Evolutionary conservation across 2,888 invertebrate genomes (phyloP).

Genomic region (Rhyacophila evoluta): DNA sequence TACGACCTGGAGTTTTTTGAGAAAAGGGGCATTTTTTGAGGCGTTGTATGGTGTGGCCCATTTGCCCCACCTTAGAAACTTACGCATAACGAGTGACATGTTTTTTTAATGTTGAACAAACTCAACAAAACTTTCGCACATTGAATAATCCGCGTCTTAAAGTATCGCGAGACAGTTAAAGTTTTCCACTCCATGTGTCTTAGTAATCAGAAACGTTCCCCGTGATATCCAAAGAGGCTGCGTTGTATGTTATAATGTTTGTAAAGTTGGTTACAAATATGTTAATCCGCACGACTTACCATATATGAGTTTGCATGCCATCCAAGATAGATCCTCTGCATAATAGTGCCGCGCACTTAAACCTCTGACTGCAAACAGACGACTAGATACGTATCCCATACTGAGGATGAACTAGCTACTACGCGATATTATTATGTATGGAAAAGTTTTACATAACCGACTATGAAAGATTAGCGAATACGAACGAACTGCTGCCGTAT

Average conservation of each 20-base stretch:
- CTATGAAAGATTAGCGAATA: background rate
- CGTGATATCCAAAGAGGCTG: background rate
- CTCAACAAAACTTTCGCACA: too few relatives aligned
- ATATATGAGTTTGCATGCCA: background rate
- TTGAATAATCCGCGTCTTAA: too few relatives aligned
- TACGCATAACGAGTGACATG: too few relatives aligned
- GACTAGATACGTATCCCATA: background rate
- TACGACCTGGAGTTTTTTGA: too few relatives aligned
- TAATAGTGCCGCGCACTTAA: background rate
- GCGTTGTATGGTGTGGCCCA: too few relatives aligned
- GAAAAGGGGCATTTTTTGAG: too few relatives aligned
- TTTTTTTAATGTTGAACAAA: too few relatives aligned
- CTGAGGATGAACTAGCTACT: background rate
- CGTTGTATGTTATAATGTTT: background rate
- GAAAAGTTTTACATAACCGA: background rate
- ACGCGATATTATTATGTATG: background rate
- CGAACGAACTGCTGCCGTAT: too few relatives aligned
- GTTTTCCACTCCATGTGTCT: background rate
- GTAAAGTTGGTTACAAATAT: conserved; percentile 9
- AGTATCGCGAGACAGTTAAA: too few relatives aligned
- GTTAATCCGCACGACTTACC: background rate
- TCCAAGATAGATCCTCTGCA: background rate
- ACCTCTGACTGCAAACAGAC: conserved; percentile 3
- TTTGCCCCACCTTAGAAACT: too few relatives aligned
- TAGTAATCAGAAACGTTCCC: background rate